Percentiles rank a stretch among this genome's conserved stretches.
These are phyloP conservation scores for Scartelaos histophorus DNA, from an alignment of 2,113 vertebrate species.

Conservation along the genomic window DNA sequence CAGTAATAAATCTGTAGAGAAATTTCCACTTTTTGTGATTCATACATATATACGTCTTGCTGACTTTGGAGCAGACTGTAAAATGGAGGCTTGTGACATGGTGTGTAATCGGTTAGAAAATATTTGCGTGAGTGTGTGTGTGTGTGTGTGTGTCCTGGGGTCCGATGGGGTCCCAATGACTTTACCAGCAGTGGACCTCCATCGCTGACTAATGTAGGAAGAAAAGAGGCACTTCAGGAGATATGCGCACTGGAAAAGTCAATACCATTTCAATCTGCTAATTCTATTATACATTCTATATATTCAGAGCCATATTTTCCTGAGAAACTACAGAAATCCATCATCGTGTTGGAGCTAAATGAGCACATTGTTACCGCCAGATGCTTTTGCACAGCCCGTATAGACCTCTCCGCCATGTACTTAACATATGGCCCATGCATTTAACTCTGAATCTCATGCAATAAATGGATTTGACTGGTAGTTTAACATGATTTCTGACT, in stretches of 20 bases:
- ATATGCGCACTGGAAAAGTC: constrained; percentile 65
- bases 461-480: not conserved
- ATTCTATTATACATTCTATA: constrained; percentile 52
- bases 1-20: not conserved
- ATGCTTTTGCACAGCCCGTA: not conserved
- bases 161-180: constrained; percentile 61
- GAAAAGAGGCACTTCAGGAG: constrained; percentile 1
- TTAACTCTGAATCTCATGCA: not conserved
- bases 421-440: not conserved
- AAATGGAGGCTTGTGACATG: not conserved
- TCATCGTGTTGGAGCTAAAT: not conserved
- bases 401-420: not conserved
- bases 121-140: constrained; percentile 19
- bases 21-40: not conserved
- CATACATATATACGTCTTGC: not conserved
- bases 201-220: constrained; percentile 36
- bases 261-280: constrained; percentile 67
- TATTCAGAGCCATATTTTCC: constrained; percentile 10
- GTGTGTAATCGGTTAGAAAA: constrained; percentile 21
- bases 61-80: constrained; percentile 4
- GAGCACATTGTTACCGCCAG: constrained; percentile 3
- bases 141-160: constrained; percentile 62
- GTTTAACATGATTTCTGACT: too few species aligned
- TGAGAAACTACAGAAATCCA: constrained; percentile 2
- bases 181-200: constrained; percentile 67